Evolutionary conservation across 2,888 invertebrate species (phyloP).

Genomic region (Diachrysia chrysitis): DNA sequence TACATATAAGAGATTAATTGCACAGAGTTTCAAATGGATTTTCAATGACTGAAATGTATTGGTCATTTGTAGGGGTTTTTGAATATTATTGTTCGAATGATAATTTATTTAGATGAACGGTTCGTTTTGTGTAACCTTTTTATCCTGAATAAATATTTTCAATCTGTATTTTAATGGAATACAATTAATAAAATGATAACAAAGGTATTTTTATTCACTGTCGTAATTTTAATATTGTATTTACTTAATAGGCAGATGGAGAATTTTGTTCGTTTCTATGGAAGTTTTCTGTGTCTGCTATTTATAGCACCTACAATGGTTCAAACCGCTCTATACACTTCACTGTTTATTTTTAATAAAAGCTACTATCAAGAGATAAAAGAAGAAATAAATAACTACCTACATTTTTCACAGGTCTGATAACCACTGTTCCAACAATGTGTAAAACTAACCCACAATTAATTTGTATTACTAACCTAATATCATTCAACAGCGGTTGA

Average conservation of each 20-base stretch:
- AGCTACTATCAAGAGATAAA: too few relatives aligned
- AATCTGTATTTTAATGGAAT: neutral
- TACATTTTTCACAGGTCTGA: neutral
- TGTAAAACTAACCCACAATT: neutral
- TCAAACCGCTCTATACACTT: too few relatives aligned
- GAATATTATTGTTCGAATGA: neutral
- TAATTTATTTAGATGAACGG: neutral
- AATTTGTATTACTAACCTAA: conserved; percentile 1
- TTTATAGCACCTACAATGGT: too few relatives aligned
- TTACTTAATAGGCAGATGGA: too few relatives aligned
- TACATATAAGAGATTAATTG: conserved; percentile 28
- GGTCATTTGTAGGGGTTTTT: neutral
- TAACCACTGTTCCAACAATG: too few relatives aligned
- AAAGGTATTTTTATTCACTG: neutral
- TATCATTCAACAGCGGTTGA: neutral
- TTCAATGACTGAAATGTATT: conserved; percentile 3
- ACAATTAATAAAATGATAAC: neutral
- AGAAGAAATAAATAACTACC: too few relatives aligned
- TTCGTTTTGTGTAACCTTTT: neutral
- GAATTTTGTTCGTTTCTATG: too few relatives aligned
- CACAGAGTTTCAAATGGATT: conserved; percentile 21
- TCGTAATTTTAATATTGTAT: too few relatives aligned
- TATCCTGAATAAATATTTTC: neutral
- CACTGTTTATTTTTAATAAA: too few relatives aligned
- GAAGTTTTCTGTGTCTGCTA: too few relatives aligned